Conservation (phyloP, 2,797 vertebrate genomes). For the Megalops cyprinoides region DNA sequence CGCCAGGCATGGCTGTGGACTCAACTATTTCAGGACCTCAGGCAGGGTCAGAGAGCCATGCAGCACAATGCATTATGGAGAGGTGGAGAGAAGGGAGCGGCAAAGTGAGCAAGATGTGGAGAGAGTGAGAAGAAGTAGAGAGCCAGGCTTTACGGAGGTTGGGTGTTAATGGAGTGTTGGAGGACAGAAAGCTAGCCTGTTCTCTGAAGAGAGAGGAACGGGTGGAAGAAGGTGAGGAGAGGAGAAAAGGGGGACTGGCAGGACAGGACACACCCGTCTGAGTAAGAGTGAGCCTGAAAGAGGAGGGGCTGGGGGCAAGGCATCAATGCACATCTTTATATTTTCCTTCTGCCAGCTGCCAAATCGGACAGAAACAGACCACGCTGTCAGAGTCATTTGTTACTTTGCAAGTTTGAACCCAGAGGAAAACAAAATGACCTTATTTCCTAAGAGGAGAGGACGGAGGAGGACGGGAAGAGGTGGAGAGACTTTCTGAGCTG, state of each 20-base stretch:
- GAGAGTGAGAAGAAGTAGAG: neutral
- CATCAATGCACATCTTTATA: neutral
- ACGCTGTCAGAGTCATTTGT: slow-evolving; percentile 3
- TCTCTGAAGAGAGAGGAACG: neutral
- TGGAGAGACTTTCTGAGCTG: slow-evolving; percentile 16
- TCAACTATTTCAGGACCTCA: no score
- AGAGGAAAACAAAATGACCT: slow-evolving; percentile 18
- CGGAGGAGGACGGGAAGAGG: neutral
- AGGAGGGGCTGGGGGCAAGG: slow-evolving; percentile 13
- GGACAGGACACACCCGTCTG: neutral
- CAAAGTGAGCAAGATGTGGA: neutral
- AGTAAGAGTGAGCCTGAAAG: neutral
- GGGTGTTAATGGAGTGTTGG: neutral
- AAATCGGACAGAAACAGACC: slow-evolving; percentile 18
- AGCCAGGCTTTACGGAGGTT: no score
- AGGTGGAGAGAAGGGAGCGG: slow-evolving; percentile 15
- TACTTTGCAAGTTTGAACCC: neutral
- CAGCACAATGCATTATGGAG: no score
- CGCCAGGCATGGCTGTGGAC: no score
- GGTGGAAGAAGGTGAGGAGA: neutral
- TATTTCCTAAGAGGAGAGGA: slow-evolving; percentile 22
- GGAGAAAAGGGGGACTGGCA: neutral
- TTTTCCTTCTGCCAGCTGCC: slow-evolving; percentile 27
- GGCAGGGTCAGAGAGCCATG: no score
- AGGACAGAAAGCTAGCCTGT: neutral